Percentiles rank a stretch among this genome's conserved stretches.
phyloP scores from a whole-genome alignment of 1,140 invertebrate genomes.

The Arion vulgaris region DNA sequence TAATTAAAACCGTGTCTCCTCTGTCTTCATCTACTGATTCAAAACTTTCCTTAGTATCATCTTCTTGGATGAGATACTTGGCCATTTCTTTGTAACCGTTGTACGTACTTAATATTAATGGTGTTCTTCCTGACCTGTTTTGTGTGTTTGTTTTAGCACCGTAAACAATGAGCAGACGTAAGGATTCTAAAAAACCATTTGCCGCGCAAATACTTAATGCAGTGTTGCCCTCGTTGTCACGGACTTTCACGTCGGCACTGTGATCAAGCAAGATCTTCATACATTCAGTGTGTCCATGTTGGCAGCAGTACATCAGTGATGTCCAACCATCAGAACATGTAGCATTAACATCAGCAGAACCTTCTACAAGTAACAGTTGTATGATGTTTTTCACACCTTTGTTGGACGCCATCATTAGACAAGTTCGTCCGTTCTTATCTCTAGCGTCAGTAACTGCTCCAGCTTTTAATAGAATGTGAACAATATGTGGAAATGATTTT shows the following conservation, averaged over 20 bases:
- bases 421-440: constrained; percentile 30
- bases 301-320: constrained; percentile 28
- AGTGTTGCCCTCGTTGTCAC: constrained; percentile 27
- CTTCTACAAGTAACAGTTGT: not conserved
- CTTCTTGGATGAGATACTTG: constrained; percentile 5
- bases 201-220: constrained; percentile 19
- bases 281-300: constrained; percentile 23
- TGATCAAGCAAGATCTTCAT: constrained; percentile 18
- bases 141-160: not conserved
- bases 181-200: constrained; percentile 17
- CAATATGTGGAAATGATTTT: constrained; percentile 8
- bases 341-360: not conserved
- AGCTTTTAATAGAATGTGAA: not conserved
- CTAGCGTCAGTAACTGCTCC: constrained; percentile 10
- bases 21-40: constrained; percentile 4
- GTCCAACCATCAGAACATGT: constrained; percentile 17
- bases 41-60: not conserved
- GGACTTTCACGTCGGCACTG: constrained; percentile 13
- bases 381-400: not conserved
- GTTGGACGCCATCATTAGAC: constrained; percentile 26
- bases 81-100: constrained; percentile 8
- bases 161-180: not conserved
- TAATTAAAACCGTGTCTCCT: constrained; percentile 18
- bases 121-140: constrained; percentile 18
- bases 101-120: constrained; percentile 17